Base-by-base conservation (phyloP, 1,140 invertebrate species). In the Drosophila pseudoobscura region DNA sequence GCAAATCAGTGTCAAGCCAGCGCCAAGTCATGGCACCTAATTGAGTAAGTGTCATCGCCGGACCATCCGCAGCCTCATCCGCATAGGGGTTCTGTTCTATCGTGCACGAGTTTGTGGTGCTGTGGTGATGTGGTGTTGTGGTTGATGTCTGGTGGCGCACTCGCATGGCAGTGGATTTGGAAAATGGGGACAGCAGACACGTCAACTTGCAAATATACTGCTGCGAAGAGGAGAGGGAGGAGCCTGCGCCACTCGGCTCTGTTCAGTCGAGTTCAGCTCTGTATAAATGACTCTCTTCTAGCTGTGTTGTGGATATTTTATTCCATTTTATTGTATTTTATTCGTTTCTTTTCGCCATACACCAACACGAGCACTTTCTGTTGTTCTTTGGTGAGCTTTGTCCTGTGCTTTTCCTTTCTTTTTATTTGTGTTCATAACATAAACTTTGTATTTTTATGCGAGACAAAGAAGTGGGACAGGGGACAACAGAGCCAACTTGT, bases 361-460 rank as follows among this genome's bases (percentile, higher is more conserved):
- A 66, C 54, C 46, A 60, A 76, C 61, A 60, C 62, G 80, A 70
- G 69, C 64, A 71, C 82, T 85, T 82, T 65, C 56, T 78, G 80
- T 82, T 87, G 64, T 75, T 85, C 63, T 87, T 82, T 43, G 41
- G n/a, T 60, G 73, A 70, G 77, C 69, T 63, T 73, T 87, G 77
- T 75, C 74, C 44, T 80, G 58, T 78, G 74, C 74, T 78, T 75
- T 87, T 78, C 69, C 71, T 74, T 44, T 80, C 68, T 87, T 87
- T 87, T 87, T 88, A 83, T 87, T 87, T 87, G 83, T 87, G 78
- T 87, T 87, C 82, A 87, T 87, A 87, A 88, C 83, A 87, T 87
- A 87, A 87, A 87, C 78, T 87, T 87, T 87, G 83, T 88, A 88
- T 87, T 87, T 87, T 87, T 87, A 87, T 87, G 78, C 53, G 84